A percentile compares a stretch with the other conserved stretches of the same genome.
Evolutionary conservation across 2,113 vertebrate genomes (phyloP).

Genomic region (Pluvialis apricaria): DNA sequence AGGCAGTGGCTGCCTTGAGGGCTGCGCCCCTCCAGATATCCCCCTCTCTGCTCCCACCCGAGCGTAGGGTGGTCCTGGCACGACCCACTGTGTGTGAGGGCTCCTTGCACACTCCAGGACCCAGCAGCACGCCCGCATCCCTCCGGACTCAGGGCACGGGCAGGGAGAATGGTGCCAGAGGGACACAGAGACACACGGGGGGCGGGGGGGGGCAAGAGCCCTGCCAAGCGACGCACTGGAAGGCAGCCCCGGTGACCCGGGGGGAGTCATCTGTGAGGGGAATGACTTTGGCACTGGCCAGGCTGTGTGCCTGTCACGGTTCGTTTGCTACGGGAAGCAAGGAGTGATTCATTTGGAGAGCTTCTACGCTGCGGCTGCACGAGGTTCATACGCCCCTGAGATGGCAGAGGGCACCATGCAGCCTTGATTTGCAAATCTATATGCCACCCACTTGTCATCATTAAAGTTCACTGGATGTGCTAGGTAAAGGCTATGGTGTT

Average conservation of each 20-base stretch:
- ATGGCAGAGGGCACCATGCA: background rate
- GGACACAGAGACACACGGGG: rapidly evolving
- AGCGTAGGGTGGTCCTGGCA: background rate
- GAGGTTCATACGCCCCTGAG: background rate
- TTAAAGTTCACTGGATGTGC: background rate
- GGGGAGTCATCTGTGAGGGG: background rate
- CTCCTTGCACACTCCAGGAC: background rate
- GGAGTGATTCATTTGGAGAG: background rate
- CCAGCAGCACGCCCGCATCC: background rate
- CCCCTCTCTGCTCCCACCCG: background rate
- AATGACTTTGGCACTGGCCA: background rate
- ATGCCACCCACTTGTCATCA: background rate
- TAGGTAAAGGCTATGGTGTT: background rate
- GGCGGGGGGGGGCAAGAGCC: background rate
- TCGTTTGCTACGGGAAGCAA: background rate
- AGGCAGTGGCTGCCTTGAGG: background rate
- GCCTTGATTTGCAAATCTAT: background rate
- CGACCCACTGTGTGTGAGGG: rapidly evolving
- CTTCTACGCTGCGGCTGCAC: background rate
- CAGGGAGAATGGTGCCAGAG: rapidly evolving
- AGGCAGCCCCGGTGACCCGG: background rate
- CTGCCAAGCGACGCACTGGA: background rate
- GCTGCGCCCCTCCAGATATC: background rate
- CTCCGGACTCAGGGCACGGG: background rate
- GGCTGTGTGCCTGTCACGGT: rapidly evolving